A percentile compares a stretch with the other conserved stretches of the same genome.
phyloP scores from a whole-genome alignment of 2,888 invertebrate species.

The Panzeria rudis region DNA sequence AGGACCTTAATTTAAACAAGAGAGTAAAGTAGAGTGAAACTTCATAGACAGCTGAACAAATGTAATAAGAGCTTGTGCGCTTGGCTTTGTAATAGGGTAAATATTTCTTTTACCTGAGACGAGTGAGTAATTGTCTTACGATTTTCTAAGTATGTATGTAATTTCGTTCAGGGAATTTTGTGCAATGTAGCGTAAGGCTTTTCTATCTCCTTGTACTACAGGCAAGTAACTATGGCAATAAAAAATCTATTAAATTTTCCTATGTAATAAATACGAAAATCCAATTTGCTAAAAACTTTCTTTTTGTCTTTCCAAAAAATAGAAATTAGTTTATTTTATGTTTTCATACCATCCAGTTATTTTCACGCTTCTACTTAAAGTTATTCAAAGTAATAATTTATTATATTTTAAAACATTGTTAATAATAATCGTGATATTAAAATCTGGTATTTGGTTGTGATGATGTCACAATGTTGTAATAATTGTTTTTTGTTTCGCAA shows the following conservation, averaged over 20 bases:
- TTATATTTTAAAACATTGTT: background rate
- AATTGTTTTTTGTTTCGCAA: conserved; percentile 23
- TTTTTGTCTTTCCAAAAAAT: background rate
- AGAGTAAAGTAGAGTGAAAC: background rate
- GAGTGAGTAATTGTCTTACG: background rate
- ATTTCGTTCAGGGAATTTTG: background rate
- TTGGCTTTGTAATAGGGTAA: background rate
- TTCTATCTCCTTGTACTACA: background rate
- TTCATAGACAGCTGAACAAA: background rate
- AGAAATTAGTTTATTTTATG: background rate
- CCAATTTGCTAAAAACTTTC: background rate
- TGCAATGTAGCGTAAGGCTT: background rate
- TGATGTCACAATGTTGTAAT: conserved; percentile 43
- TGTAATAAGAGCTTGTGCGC: background rate
- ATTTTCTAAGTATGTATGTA: background rate
- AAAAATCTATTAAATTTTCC: background rate
- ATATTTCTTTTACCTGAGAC: background rate
- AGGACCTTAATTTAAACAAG: background rate
- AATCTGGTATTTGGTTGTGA: conserved; percentile 3
- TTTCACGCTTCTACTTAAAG: background rate
- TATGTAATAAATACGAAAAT: too few species aligned
- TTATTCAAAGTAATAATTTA: background rate
- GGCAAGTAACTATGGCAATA: background rate
- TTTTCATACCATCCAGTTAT: background rate
- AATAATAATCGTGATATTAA: conserved; percentile 29